Evolutionary conservation across 2,888 invertebrate genomes (phyloP), one percentile per base, ranked within the genome.

Genomic region (Acanthosepion esculentum): DNA sequence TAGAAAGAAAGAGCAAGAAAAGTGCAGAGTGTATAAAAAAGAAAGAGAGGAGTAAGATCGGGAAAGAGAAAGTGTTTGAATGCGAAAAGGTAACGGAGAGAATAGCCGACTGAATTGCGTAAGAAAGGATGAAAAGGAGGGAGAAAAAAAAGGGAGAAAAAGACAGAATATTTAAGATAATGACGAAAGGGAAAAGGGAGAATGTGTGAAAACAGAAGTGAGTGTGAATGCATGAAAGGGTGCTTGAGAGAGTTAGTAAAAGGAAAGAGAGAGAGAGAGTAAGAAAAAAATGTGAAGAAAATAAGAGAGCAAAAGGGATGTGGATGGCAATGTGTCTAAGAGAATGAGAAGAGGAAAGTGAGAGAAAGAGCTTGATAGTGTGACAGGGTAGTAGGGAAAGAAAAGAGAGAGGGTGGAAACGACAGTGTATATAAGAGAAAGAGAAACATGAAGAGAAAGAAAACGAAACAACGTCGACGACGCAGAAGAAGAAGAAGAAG

Each of bases 401-500:
- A 78, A 10, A 78, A 78, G 0, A n/a, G 15, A n/a, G 12, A n/a
- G 29, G 12, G 15, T n/a, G 10, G 6, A 6, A 26, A 29, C 12
- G 6, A 64, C 12, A 12, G 5, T 5, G 10, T 26, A 64, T 8
- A 20, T n/a, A 78, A 78, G n/a, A 78, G 8, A n/a, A 78, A 78
- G 78, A 64, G 10, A 10, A 29, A 64, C 0, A 29, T 8, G n/a
- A 4, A 29, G 78, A 78, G 8, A 15, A n/a, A n/a, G 78, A 78
- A 78, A 15, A 5, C n/a, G n/a, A n/a, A 78, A 18, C n/a, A 15
- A 78, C n/a, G 78, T 33, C 12, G 78, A 78, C n/a, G 78, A 78
- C n/a, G 78, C n/a, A n/a, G 78, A 78, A n/a, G 78, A 78, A n/a
- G 78, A 78, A n/a, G 78, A 78, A n/a, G 78, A 78, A 78, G 78